phyloP scores from a whole-genome alignment of 1,140 invertebrate species.

The silkworm (Bombyx mori) region ASM3026992v2 NC_085121.1:15080001-15080500 shows the following conservation, averaged over 20 bases:
- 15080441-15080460: no score
- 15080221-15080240: slow-evolving; percentile 15
- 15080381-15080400: no score
- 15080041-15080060: slow-evolving; percentile 34
- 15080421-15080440: neutral
- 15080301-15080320: no score
- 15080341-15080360: no score
- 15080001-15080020: slow-evolving; percentile 28
- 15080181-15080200: slow-evolving; percentile 8
- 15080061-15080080: slow-evolving; percentile 29
- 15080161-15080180: slow-evolving; percentile 26
- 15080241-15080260: slow-evolving; percentile 24
- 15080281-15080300: slow-evolving; percentile 13
- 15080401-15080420: neutral
- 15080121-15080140: slow-evolving; percentile 30
- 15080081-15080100: slow-evolving; percentile 40
- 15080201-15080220: slow-evolving; percentile 17
- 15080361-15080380: no score
- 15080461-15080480: no score
- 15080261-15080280: slow-evolving; percentile 25
- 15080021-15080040: slow-evolving; percentile 22
- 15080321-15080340: no score
- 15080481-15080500: no score
- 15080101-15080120: slow-evolving; percentile 31
- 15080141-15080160: slow-evolving; percentile 36